These are phyloP conservation scores for Mesorhabditis spiculigera DNA, from an alignment of 2,888 invertebrate species.

Conservation along the genomic window DNA sequence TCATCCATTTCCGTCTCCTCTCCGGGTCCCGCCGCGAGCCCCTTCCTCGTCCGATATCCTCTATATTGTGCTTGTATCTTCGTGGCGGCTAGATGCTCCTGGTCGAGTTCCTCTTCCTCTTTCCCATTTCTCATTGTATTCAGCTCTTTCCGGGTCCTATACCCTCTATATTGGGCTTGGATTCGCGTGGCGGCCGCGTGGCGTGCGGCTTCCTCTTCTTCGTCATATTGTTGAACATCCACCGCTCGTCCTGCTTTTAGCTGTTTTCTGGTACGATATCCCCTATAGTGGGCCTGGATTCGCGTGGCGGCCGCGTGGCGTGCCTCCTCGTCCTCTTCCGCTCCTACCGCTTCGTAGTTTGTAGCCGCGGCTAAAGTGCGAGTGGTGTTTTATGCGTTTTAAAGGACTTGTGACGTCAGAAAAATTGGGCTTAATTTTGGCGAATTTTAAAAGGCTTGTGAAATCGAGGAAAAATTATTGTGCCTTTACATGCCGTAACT, in stretches of 20 bases:
- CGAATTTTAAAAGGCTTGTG: too few relatives aligned
- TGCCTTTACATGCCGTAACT: too few relatives aligned
- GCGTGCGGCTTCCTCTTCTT: neutral
- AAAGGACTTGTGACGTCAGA: too few relatives aligned
- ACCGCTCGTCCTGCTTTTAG: neutral
- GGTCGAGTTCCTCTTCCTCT: too few relatives aligned
- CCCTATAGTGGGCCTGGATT: constrained; percentile 13
- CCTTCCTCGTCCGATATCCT: constrained; percentile 6
- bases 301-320: constrained; percentile 7
- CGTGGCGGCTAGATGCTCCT: neutral
- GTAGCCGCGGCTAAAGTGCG: too few relatives aligned
- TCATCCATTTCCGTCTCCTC: constrained; percentile 10
- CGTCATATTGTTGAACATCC: neutral
- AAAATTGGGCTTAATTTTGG: too few relatives aligned
- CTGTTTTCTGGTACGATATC: constrained; percentile 4
- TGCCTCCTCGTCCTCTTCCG: neutral
- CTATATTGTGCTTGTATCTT: neutral
- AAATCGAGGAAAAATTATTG: too few relatives aligned
- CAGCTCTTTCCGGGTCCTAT: neutral
- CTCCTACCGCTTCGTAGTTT: too few relatives aligned
- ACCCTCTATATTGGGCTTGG: neutral
- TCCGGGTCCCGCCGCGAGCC: constrained; percentile 4
- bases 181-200: neutral
- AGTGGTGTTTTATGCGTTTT: too few relatives aligned
- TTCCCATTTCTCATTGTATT: too few relatives aligned